These are phyloP conservation scores for Zaprionus africanus DNA, from an alignment of 1,140 invertebrate genomes.

Conservation along the genomic window DNA sequence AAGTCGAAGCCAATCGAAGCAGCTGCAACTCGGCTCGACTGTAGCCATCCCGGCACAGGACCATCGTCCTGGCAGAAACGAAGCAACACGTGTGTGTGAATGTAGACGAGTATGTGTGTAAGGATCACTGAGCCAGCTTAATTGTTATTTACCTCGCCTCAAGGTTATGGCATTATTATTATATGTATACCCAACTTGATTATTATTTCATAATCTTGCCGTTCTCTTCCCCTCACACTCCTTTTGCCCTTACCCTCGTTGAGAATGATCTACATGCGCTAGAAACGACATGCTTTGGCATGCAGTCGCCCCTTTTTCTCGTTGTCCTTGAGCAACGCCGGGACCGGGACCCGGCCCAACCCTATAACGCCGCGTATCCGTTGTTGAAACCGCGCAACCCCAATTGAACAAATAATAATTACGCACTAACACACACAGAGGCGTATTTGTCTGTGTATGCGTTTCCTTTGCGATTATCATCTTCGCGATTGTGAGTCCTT, in stretches of 20 bases:
- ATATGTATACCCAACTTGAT: conserved; percentile 61
- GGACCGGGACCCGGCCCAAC: conserved; percentile 29
- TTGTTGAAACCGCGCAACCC: conserved; percentile 66
- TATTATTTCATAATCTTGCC: conserved; percentile 75
- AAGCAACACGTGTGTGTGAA: conserved; percentile 69
- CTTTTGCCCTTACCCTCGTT: conserved; percentile 10
- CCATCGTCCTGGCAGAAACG: conserved; percentile 42
- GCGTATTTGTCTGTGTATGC: not conserved
- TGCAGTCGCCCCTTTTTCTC: conserved; percentile 43
- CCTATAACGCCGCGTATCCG: conserved; percentile 45
- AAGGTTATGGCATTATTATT: conserved; percentile 76
- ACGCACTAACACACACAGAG: conserved; percentile 40
- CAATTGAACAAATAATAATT: conserved; percentile 65
- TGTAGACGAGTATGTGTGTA: conserved; percentile 30
- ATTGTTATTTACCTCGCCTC: conserved; percentile 78
- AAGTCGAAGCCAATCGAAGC: conserved; percentile 41
- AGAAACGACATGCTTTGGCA: conserved; percentile 56
- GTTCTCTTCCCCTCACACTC: conserved; percentile 11
- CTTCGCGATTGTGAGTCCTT: conserved; percentile 10
- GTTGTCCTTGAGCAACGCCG: conserved; percentile 61
- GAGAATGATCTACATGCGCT: conserved; percentile 57
- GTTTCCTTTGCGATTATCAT: conserved; percentile 49
- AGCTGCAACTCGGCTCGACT: conserved; percentile 22
- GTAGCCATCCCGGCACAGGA: conserved; percentile 30
- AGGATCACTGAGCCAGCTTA: conserved; percentile 46